Conservation (phyloP, 2,888 invertebrate species). For the Julus scanicus region DNA sequence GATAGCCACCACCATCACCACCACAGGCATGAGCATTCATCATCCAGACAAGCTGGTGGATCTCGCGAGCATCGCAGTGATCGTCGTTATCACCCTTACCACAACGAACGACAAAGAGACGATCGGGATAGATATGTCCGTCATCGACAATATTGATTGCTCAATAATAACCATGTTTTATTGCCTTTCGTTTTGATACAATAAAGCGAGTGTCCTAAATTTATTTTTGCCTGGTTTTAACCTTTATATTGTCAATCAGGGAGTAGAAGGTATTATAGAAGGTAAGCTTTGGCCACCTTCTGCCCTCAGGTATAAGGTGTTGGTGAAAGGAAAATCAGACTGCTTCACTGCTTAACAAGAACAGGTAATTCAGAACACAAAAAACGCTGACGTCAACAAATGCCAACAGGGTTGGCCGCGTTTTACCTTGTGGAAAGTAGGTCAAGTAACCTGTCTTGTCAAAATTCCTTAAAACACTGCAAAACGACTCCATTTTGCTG, state of each 20-base stretch:
- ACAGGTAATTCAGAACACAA: background rate
- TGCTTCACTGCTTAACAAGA: background rate
- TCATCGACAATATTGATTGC: background rate
- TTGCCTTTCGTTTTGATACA: slow-evolving; percentile 19
- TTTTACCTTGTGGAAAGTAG: background rate
- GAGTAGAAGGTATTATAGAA: no score
- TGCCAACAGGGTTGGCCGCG: background rate
- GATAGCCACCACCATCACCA: slow-evolving; percentile 9
- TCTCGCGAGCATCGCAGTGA: slow-evolving; percentile 13
- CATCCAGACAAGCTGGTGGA: background rate
- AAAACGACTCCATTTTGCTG: background rate
- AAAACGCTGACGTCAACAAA: slow-evolving; percentile 4
- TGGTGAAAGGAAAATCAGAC: background rate
- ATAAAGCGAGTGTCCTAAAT: background rate
- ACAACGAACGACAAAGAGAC: background rate
- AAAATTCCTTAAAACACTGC: background rate
- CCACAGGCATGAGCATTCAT: background rate
- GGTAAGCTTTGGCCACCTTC: no score
- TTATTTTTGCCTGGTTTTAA: no score
- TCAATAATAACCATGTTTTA: background rate
- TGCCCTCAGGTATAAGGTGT: background rate
- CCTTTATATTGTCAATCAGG: no score
- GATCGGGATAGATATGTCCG: background rate
- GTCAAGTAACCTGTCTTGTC: slow-evolving; percentile 21
- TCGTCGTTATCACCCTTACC: background rate